phyloP scores from a whole-genome alignment of 1,140 invertebrate species.

The Drosophila mauritiana region DNA sequence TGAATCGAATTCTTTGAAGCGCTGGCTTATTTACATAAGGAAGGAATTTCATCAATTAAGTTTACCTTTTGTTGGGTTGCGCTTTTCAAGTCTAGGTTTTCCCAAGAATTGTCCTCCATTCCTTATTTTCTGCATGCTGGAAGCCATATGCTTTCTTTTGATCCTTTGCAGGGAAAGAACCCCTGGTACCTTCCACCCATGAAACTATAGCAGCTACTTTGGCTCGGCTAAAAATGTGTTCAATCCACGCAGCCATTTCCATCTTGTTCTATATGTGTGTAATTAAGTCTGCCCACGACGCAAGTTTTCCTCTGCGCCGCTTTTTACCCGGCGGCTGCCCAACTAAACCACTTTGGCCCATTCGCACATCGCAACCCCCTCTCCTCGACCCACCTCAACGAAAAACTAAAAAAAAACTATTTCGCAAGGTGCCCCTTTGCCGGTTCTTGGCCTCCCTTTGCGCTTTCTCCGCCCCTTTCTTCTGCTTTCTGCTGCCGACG shows the following conservation, averaged over 20 bases:
- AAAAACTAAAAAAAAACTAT: conserved; percentile 67
- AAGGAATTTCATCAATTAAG: not conserved
- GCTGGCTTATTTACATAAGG: not conserved
- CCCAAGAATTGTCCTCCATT: not conserved
- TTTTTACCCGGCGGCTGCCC: conserved; percentile 33
- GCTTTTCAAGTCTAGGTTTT: not conserved
- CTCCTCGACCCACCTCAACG: conserved; percentile 14
- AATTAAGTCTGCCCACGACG: conserved; percentile 77
- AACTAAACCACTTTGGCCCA: conserved; percentile 19
- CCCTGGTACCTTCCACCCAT: not conserved
- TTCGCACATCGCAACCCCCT: conserved; percentile 12
- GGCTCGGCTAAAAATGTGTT: conserved; percentile 66
- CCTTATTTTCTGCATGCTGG: not conserved
- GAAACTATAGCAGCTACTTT: conserved; percentile 68
- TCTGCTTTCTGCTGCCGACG: conserved; percentile 44
- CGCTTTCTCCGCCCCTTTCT: not conserved
- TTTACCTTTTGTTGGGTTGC: too few relatives aligned
- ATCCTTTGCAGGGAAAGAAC: conserved; percentile 11
- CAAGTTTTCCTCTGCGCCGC: conserved; percentile 45
- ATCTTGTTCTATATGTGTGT: conserved; percentile 29
- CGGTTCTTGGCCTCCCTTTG: conserved; percentile 42
- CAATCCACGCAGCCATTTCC: conserved; percentile 19
- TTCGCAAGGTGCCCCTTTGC: conserved; percentile 62
- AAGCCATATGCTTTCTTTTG: conserved; percentile 39
- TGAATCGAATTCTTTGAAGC: not conserved